phyloP scores from a whole-genome alignment of 1,140 invertebrate species.

The Trichomalopsis sarcophagae region DNA sequence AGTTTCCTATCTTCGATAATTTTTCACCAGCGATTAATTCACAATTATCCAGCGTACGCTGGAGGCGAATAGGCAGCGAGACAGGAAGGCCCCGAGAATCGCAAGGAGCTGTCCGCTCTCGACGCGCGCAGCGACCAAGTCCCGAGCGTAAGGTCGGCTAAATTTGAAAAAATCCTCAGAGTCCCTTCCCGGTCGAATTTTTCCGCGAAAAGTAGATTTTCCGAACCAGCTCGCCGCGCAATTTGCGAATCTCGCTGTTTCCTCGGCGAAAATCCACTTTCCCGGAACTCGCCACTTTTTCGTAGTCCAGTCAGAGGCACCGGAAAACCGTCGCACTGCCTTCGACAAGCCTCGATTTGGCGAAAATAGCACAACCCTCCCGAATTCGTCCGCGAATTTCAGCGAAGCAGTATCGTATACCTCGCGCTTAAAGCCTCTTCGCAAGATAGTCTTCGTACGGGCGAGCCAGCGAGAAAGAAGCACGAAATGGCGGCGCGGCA shows the following conservation, averaged over 20 bases:
- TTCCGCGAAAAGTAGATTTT: constrained; percentile 46
- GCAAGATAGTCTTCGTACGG: not conserved
- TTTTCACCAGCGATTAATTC: not conserved
- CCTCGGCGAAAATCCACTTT: constrained; percentile 41
- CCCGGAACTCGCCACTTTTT: not conserved
- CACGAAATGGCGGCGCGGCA: constrained; percentile 49
- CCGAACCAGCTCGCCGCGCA: constrained; percentile 4
- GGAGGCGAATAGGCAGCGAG: not conserved
- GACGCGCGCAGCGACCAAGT: constrained; percentile 48
- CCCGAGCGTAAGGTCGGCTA: constrained; percentile 11
- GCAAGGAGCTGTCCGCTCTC: not conserved
- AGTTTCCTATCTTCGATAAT: too few species aligned
- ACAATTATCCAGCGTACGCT: too few species aligned
- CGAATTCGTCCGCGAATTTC: constrained; percentile 16
- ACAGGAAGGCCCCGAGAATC: not conserved
- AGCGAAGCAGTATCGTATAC: not conserved
- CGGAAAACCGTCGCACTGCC: not conserved
- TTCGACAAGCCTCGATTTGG: not conserved
- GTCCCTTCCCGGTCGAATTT: constrained; percentile 20
- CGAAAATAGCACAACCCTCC: not conserved
- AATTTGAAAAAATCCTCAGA: constrained; percentile 46
- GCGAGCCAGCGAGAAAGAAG: constrained; percentile 40
- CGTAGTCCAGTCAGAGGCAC: not conserved
- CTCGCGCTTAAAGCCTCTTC: not conserved
- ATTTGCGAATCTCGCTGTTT: constrained; percentile 14